Base-by-base conservation (phyloP, 2,113 vertebrate genomes). In the Silurus meridionalis region DNA sequence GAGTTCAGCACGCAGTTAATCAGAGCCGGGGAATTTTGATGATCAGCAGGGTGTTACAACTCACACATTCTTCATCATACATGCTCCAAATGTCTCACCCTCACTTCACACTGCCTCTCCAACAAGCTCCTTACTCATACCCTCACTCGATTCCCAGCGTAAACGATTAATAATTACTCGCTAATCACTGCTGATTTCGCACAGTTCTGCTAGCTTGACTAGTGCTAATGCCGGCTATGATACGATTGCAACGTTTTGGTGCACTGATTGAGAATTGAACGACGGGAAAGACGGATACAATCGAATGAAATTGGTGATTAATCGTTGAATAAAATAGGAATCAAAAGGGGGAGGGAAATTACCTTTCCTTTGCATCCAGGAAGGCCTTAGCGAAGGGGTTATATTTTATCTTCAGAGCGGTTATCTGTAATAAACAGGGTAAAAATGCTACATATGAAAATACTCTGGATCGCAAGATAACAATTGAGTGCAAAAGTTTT, bases 361-460 rank as follows among this genome's bases (percentile, higher is more conserved):
- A 98, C 98, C 97, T 96, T 91, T 99, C 98, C 90, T 99, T 99
- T 0, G 97, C 96, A 89, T 99, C 98, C 93, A 99, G 93, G 92
- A 99, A 99, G 74, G 97, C 98, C 94, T 99, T 99, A 84, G 98
- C 98, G 90, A 99, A 99, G 6, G 98, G 98, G 90, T 99, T 99
- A 91, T 99, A 96, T 91, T 98, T 99, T 94, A 99, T 99, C 96
- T 99, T 99, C 94, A 99, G 96, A 90, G 98, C 96, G 17, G 98
- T 99, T 92, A 99, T 98, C 98, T 99, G 94, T 57, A 75, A 89
- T 64, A 10, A 77, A 84, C 64, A 67, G 55, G 5, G 82, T 25
- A n/a, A 64, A 71, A 72, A 79, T 0, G 46, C 19, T 82, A 28
- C 15, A 74, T 23, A 71, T 58, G 5, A 46, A 81, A 25, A 64